Evolutionary conservation across 1,140 invertebrate genomes (phyloP), one percentile per base, ranked within the genome.

Genomic region (Ephestia elutella): DNA sequence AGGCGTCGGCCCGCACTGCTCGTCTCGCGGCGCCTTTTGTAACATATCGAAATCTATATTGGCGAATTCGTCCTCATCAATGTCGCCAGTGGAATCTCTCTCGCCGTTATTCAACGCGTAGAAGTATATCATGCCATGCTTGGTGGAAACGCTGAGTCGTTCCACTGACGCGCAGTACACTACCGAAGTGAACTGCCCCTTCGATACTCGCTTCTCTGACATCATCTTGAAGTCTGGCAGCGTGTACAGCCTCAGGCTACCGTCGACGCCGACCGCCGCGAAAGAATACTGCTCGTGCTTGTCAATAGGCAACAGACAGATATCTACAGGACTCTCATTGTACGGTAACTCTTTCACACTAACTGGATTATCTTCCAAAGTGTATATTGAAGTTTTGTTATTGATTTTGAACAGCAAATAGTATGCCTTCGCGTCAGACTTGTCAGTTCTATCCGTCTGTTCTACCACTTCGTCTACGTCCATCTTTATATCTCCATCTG

Each of bases 131-230:
- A 93, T 92, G 1, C 96, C 96, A 58, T 92, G 90, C 56, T 90
- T 92, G 0, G 95, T 96, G 57, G 94, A 95, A 5, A 93, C 94
- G 82, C 96, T 97, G 17, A 98, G 85, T 56, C 95, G 90, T 72
- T 97, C 96, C 50, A 97, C 91, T 87, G 94, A 94, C 17, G 92
- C 93, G 73, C 94, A 96, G 80, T 94, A 96, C 4, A 92, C 92
- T 15, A 93, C 93, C 0, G 94, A 94, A 11, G 94, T 91, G 71
- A 95, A 95, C 69, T 92, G 92, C 30, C 91, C 90, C n/a, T 90
- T 90, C 0, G 93, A 92, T 30, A 93, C 87, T 68, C 90, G 90
- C 10, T 93, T 92, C 56, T 92, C 89, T 3, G 91, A 91, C 7
- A 94, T 78, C 8, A 90, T 90, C 65, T 91, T 92, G 54, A 95